Evolutionary conservation across 1,140 invertebrate species (phyloP).

Genomic region (Philotrypesis tridentata): DNA sequence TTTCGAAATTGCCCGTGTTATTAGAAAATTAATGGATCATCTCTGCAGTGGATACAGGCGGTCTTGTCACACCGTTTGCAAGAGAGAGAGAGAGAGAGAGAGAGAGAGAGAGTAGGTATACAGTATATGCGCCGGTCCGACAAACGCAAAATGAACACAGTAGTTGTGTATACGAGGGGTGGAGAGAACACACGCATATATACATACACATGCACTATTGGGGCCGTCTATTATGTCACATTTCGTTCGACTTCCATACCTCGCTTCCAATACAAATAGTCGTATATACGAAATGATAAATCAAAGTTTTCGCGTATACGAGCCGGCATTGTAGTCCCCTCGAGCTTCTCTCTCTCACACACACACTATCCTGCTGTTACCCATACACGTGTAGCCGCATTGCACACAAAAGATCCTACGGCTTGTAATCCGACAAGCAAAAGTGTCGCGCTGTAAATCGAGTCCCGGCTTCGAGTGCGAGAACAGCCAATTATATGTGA

Average conservation of each 20-base stretch:
- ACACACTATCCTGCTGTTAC: conserved; percentile 20
- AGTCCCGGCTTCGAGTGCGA: neutral
- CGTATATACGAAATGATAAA: conserved; percentile 69
- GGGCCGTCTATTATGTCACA: conserved; percentile 71
- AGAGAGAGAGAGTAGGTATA: conserved; percentile 53
- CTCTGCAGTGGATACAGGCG: conserved; percentile 55
- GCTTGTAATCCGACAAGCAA: conserved; percentile 37
- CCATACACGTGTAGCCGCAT: neutral
- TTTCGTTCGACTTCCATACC: conserved; percentile 65
- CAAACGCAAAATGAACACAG: conserved; percentile 61
- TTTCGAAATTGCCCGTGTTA: conserved; percentile 56
- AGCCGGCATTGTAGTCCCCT: conserved; percentile 64
- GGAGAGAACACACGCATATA: conserved; percentile 61
- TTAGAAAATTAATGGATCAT: conserved; percentile 70
- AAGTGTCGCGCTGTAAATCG: conserved; percentile 47
- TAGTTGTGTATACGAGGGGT: conserved; percentile 57
- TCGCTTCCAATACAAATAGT: conserved; percentile 69
- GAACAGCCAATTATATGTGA: conserved; percentile 37
- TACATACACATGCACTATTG: neutral
- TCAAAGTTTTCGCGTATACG: conserved; percentile 71
- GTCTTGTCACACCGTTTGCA: conserved; percentile 64
- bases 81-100: conserved; percentile 24
- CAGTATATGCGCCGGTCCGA: conserved; percentile 52
- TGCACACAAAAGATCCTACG: conserved; percentile 30
- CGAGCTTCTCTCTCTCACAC: conserved; percentile 50